A percentile compares a stretch with the other conserved stretches of the same genome.
Conservation (phyloP, 2,888 invertebrate genomes). For the Ctena decussata region DNA sequence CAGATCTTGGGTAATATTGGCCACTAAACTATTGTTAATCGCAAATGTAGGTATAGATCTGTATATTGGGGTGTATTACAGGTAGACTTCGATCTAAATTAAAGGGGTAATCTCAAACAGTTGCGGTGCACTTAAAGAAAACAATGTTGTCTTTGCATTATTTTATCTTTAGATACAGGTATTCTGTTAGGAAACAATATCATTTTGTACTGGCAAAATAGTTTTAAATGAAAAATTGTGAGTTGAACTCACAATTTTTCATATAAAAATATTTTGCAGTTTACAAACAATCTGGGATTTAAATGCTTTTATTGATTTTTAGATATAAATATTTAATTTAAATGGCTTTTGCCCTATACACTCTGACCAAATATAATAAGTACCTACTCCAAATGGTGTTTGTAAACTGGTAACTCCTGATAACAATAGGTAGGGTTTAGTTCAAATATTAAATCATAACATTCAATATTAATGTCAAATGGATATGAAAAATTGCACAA, state of each 20-base stretch:
- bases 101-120: background rate
- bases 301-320: slow-evolving; percentile 11
- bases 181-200: too few species aligned
- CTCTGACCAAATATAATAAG: background rate
- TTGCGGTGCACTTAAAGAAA: too few species aligned
- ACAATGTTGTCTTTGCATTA: too few species aligned
- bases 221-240: too few species aligned
- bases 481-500: too few species aligned
- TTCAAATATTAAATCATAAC: slow-evolving; percentile 3
- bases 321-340: background rate
- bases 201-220: too few species aligned
- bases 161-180: too few species aligned
- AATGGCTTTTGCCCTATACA: background rate
- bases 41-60: background rate
- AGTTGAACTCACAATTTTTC: too few species aligned
- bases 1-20: slow-evolving; percentile 5
- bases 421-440: background rate
- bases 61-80: background rate
- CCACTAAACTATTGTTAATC: background rate
- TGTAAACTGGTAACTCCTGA: background rate
- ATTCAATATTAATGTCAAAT: too few species aligned
- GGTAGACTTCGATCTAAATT: background rate
- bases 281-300: background rate
- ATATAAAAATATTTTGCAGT: too few species aligned
- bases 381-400: background rate